Evolutionary conservation across 1,140 invertebrate species (phyloP).

Genomic region (Epicauta chinensis): DNA sequence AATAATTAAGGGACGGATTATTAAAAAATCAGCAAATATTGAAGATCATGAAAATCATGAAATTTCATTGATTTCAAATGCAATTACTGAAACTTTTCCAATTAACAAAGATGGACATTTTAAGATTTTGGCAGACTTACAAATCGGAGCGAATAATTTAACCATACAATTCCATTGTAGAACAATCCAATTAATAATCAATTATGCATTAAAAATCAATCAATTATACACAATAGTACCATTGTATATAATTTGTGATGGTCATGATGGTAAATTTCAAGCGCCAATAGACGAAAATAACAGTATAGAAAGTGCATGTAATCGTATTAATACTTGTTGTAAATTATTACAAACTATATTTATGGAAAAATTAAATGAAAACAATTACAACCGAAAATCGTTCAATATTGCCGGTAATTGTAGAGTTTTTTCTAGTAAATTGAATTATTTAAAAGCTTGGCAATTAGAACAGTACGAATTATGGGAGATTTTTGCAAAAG

Average conservation of each 20-base stretch:
- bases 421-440: slow-evolving; percentile 61
- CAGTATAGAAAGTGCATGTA: slow-evolving; percentile 65
- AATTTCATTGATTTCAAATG: not conserved
- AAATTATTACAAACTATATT: slow-evolving; percentile 79
- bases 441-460: slow-evolving; percentile 64
- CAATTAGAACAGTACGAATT: slow-evolving; percentile 70
- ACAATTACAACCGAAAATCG: slow-evolving; percentile 70
- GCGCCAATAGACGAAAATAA: slow-evolving; percentile 62
- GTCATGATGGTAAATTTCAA: slow-evolving; percentile 75
- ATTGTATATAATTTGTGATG: slow-evolving; percentile 67
- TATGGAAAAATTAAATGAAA: slow-evolving; percentile 81
- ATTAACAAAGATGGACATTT: no score
- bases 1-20: slow-evolving; percentile 11
- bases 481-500: slow-evolving; percentile 63
- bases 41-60: not conserved
- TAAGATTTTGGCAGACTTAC: no score
- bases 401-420: slow-evolving; percentile 71
- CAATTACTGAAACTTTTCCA: not conserved
- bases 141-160: no score
- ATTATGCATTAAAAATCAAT: no score
- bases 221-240: slow-evolving; percentile 50
- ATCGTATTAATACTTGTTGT: slow-evolving; percentile 69
- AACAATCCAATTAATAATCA: no score
- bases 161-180: no score
- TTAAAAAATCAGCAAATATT: not conserved